Percentiles rank a stretch among this genome's conserved stretches.
Evolutionary conservation across 2,797 vertebrate genomes (phyloP).

Genomic region (Acanthurus tractus): DNA sequence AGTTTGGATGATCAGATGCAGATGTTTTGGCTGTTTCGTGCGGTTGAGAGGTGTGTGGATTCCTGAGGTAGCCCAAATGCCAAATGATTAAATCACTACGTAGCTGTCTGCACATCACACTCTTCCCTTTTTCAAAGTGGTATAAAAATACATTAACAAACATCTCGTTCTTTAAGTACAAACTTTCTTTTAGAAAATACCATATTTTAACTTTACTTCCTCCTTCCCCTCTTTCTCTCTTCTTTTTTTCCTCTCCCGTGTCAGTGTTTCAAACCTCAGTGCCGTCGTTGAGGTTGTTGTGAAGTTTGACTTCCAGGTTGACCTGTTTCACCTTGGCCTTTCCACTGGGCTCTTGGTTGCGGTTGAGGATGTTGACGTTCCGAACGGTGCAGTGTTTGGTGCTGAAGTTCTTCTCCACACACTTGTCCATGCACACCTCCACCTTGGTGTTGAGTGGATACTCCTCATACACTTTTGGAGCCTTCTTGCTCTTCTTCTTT

Average conservation of each 20-base stretch:
- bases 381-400: constrained; percentile 89
- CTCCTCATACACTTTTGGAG: constrained; percentile 79
- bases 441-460: constrained; percentile 95
- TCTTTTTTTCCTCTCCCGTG: neutral
- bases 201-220: constrained; percentile 20
- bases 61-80: constrained; percentile 86
- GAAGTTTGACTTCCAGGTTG: constrained; percentile 94
- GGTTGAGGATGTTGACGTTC: constrained; percentile 88
- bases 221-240: neutral
- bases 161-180: constrained; percentile 77
- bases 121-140: constrained; percentile 79
- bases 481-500: constrained; percentile 80
- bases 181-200: constrained; percentile 74
- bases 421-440: constrained; percentile 88
- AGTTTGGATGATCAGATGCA: constrained; percentile 17
- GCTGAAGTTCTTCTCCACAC: constrained; percentile 86
- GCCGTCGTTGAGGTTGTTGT: constrained; percentile 94
- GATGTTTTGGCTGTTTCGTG: constrained; percentile 35
- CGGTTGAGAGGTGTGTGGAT: constrained; percentile 55
- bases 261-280: constrained; percentile 90
- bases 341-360: constrained; percentile 69
- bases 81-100: constrained; percentile 75
- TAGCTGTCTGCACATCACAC: constrained; percentile 62
- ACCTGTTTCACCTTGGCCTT: constrained; percentile 89
- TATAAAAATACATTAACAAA: constrained; percentile 90